Conservation (phyloP, 2,888 invertebrate genomes). For the Dinocampus coccinellae region DNA sequence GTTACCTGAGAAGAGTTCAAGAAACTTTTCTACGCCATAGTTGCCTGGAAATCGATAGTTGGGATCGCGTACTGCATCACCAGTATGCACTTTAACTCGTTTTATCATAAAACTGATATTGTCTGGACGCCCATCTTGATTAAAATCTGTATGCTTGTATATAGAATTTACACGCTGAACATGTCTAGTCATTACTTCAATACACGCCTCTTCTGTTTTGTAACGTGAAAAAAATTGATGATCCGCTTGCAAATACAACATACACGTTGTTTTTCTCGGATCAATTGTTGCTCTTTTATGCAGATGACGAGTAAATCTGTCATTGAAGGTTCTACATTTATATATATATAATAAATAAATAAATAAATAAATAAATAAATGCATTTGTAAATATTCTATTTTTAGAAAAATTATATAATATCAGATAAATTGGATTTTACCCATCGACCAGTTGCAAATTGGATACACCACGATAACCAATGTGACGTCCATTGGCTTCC, state of each 20-base stretch:
- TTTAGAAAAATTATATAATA: not conserved
- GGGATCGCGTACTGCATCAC: conserved; percentile 86
- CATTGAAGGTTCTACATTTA: conserved; percentile 51
- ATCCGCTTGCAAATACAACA: conserved; percentile 95
- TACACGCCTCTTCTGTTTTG: conserved; percentile 93
- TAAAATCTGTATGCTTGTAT: conserved; percentile 89
- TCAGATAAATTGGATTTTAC: conserved; percentile 8
- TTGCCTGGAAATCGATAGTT: conserved; percentile 92
- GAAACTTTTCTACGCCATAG: conserved; percentile 98
- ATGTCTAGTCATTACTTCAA: conserved; percentile 94
- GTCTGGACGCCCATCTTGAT: conserved; percentile 91
- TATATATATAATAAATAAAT: not conserved
- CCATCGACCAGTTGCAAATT: conserved; percentile 18
- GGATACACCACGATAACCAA: not conserved
- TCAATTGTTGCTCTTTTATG: conserved; percentile 78
- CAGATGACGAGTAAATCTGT: conserved; percentile 59
- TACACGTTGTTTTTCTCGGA: conserved; percentile 92
- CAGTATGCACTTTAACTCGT: conserved; percentile 92
- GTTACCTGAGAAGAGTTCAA: conserved; percentile 94
- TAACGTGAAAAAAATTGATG: conserved; percentile 96
- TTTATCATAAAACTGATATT: conserved; percentile 97
- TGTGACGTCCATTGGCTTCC: conserved; percentile 48
- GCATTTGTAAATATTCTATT: too few species aligned
- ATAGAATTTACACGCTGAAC: conserved; percentile 94
- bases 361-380: not conserved